Evolutionary conservation across 1,140 invertebrate species (phyloP).

Genomic region (Drosophila elegans): DNA sequence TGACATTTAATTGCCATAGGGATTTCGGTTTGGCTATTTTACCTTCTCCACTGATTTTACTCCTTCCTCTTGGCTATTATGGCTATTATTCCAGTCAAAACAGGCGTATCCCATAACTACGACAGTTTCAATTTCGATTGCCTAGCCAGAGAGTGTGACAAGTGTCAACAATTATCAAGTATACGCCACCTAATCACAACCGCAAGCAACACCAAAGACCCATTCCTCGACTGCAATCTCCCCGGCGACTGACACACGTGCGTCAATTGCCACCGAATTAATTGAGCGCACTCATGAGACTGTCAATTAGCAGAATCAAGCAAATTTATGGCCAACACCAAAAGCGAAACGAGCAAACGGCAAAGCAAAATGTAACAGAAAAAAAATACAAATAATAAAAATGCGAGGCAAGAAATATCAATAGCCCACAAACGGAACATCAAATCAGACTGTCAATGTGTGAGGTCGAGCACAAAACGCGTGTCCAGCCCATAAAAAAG

Average conservation of each 20-base stretch:
- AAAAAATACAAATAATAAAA: slow-evolving; percentile 14
- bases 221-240: not conserved
- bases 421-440: slow-evolving; percentile 27
- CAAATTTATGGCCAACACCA: slow-evolving; percentile 65
- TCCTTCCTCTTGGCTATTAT: not conserved
- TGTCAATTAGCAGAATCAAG: slow-evolving; percentile 69
- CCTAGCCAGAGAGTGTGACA: slow-evolving; percentile 48
- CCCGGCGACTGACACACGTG: slow-evolving; percentile 47
- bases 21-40: slow-evolving; percentile 2
- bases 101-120: slow-evolving; percentile 21
- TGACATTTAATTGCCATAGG: slow-evolving; percentile 23
- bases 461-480: slow-evolving; percentile 37
- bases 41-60: not conserved
- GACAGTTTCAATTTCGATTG: slow-evolving; percentile 47
- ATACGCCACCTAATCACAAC: slow-evolving; percentile 69
- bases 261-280: slow-evolving; percentile 76
- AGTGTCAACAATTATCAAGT: slow-evolving; percentile 81
- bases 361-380: slow-evolving; percentile 21
- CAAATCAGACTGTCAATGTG: slow-evolving; percentile 39
- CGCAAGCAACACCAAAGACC: slow-evolving; percentile 5
- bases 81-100: not conserved
- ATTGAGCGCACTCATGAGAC: slow-evolving; percentile 78
- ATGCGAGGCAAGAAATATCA: slow-evolving; percentile 31
- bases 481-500: slow-evolving; percentile 42
- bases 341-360: slow-evolving; percentile 20